Base-by-base conservation (phyloP, 2,888 invertebrate genomes). In the Physocephala rufipes region DNA sequence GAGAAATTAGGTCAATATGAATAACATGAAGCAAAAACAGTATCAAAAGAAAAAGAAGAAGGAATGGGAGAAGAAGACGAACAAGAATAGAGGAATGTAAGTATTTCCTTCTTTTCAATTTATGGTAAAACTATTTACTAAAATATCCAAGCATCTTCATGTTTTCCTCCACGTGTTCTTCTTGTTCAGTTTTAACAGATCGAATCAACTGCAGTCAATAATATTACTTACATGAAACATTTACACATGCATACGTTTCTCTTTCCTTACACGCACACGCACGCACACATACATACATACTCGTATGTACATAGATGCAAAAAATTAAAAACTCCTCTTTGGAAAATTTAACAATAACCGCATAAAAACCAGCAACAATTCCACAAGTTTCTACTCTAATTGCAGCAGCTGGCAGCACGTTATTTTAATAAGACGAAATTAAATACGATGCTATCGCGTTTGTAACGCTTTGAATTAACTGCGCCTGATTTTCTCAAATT, bases 361-460 rank as follows among this genome's bases (percentile, higher is more conserved):
- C 36, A 43, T 43, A 19, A 62, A 19, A 19, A 62, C 19, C 62
- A 45, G 15, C 62, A 62, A 19, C 43, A 62, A 30, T 30, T 36
- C 7, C 62, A 63, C 45, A 45, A 21, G 36, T 66, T 66, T 53
- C 66, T 51, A 53, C 66, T 66, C 66, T 53, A 30, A 53, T 53
- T 66, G 30, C 53, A 30, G 45, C 43, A 21, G 53, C 36, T 53
- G 2, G 26, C 24, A 24, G 19, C 30, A 28, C 24, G 58, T 15
- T n/a, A n/a, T n/a, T 28, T 24, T 58, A 28, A 58, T 58, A 26
- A 28, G 21, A 30, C 53, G 66, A 53, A 66, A 66, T 66, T 30
- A n/a, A 66, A 66, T 53, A 66, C 66, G 21, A 45, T 55, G 19
- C 15, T 55, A 21, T 55, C 26, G 24, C 24, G 24, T 24, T 63